Evolutionary conservation across 2,888 invertebrate species (phyloP), one percentile per base, ranked within the genome.

Genomic region (Hydrotaea cyrtoneurina): DNA sequence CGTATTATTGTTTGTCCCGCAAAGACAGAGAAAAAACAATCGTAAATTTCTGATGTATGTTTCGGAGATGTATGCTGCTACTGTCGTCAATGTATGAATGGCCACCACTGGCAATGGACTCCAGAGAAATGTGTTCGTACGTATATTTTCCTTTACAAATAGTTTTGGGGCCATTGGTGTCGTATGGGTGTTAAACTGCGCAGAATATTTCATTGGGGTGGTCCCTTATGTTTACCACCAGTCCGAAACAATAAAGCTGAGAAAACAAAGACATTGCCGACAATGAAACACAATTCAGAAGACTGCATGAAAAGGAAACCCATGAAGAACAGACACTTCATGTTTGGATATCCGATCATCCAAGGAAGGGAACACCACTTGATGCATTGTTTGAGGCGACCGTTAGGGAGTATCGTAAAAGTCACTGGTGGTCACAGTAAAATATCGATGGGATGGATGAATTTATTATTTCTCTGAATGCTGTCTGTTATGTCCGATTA

Each of bases 1-100:
- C 39, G 39, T 66, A 66, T 66, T 66, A 66, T 66, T 66, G 13
- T 66, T 66, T 36, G 39, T 43, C 19, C 66, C 13, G 11, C 39
- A 36, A n/a, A 21, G n/a, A n/a, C n/a, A n/a, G n/a, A n/a, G n/a
- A 59, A 13, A 59, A 59, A 10, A 57, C 21, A 57, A 4, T 23
- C 59, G 23, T 50, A 50, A 19, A 55, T 55, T 55, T 21, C 59
- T 59, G 23, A 59, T 23, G 26, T 59, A 26, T 59, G 59, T 26
- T 15, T 26, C 26, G 3, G 23, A 59, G 7, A 59, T 11, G 59
- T 21, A 7, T n/a, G n/a, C 26, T 15, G 4, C 59, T 23, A 4
- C 55, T 23, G 21, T 55, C 3, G 31, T 4, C 31, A 31, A 31
- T 31, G 19, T 21, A 21, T 21, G 55, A 19, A 21, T 19, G 21